phyloP scores from a whole-genome alignment of 2,888 invertebrate genomes.

The Drosophila atripex region DNA sequence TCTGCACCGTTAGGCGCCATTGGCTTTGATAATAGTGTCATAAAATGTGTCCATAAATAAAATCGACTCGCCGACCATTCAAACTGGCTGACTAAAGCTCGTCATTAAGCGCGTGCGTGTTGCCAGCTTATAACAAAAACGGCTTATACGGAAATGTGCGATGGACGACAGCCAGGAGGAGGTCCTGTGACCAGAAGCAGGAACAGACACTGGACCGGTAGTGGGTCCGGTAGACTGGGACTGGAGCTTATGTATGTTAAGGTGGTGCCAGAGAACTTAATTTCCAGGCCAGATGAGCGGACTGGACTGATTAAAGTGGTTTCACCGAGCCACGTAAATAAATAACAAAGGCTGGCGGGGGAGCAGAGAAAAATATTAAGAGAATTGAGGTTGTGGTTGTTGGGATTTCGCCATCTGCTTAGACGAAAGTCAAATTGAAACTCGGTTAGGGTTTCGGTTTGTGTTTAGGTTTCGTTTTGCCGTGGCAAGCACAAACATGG shows the following conservation, averaged over 20 bases:
- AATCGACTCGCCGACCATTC: constrained; percentile 55
- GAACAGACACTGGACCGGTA: background rate
- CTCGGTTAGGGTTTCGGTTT: constrained; percentile 29
- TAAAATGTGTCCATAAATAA: constrained; percentile 67
- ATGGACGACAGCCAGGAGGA: background rate
- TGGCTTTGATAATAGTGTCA: constrained; percentile 57
- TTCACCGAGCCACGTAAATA: constrained; percentile 72
- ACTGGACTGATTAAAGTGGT: constrained; percentile 69
- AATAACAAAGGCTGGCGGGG: constrained; percentile 62
- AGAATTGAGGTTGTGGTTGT: constrained; percentile 36
- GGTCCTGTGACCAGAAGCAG: background rate
- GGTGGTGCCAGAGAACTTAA: constrained; percentile 46
- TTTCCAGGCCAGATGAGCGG: constrained; percentile 61
- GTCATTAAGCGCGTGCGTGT: constrained; percentile 60
- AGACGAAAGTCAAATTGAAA: constrained; percentile 73
- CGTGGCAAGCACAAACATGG: constrained; percentile 15
- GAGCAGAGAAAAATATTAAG: constrained; percentile 31
- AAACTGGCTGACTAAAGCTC: constrained; percentile 38
- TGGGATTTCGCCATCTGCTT: constrained; percentile 46
- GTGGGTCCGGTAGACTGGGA: background rate
- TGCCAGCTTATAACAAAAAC: constrained; percentile 49
- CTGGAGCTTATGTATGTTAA: constrained; percentile 11
- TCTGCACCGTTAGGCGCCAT: constrained; percentile 24
- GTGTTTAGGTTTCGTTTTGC: background rate
- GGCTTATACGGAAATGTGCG: constrained; percentile 39